A percentile compares a stretch with the other conserved stretches of the same genome.
phyloP scores from a whole-genome alignment of 1,140 invertebrate genomes.

The Battus philenor region DNA sequence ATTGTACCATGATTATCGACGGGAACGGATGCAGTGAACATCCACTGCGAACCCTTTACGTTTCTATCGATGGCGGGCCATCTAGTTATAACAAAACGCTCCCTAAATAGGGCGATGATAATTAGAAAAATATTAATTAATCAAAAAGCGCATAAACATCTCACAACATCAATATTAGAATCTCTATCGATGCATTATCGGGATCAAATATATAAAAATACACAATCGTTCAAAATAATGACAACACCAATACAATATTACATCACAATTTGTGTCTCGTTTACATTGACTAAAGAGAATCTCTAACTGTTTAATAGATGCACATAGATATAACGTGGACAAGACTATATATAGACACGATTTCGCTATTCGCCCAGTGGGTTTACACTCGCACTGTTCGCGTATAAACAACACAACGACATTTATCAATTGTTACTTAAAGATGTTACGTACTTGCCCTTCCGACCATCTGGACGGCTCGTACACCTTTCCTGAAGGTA shows the following conservation, averaged over 20 bases:
- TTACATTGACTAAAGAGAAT: conserved; percentile 64
- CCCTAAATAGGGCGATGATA: conserved; percentile 53
- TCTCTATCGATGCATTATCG: conserved; percentile 68
- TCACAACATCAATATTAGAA: conserved; percentile 70
- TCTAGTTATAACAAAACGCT: conserved; percentile 59
- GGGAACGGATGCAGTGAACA: conserved; percentile 46
- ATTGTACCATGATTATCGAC: conserved; percentile 45
- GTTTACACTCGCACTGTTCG: conserved; percentile 29
- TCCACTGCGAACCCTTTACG: conserved; percentile 54
- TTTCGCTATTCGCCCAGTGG: conserved; percentile 44
- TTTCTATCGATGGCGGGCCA: conserved; percentile 64
- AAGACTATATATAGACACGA: conserved; percentile 70
- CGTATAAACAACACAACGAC: conserved; percentile 66
- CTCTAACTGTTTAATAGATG: conserved; percentile 70
- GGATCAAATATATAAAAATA: conserved; percentile 53
- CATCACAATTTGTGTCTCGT: conserved; percentile 61
- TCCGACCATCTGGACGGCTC: conserved; percentile 98
- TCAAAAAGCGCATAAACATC: conserved; percentile 19
- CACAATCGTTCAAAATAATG: conserved; percentile 47
- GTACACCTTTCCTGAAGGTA: conserved; percentile 99
- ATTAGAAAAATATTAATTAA: conserved; percentile 39
- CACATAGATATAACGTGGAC: conserved; percentile 69
- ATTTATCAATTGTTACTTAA: conserved; percentile 55
- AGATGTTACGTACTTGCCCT: conserved; percentile 94
- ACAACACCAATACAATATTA: conserved; percentile 69